Evolutionary conservation across 2,113 vertebrate genomes (phyloP).

Genomic region (Dendrocopos noguchii): DNA sequence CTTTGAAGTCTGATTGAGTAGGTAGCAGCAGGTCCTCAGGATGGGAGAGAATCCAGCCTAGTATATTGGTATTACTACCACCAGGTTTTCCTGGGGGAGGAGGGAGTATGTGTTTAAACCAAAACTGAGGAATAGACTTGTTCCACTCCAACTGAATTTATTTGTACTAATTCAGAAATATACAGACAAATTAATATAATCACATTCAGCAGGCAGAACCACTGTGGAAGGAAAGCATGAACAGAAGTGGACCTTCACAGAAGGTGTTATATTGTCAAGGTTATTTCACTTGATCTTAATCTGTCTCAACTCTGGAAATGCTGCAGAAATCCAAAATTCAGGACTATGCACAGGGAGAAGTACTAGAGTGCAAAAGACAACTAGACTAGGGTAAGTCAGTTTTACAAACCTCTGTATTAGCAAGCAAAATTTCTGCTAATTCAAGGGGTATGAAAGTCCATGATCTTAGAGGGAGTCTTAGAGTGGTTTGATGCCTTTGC

Average conservation of each 20-base stretch:
- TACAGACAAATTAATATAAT: slow-evolving; percentile 38
- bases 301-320: background rate
- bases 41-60: background rate
- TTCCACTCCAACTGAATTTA: slow-evolving; percentile 17
- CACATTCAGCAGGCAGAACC: slow-evolving; percentile 1
- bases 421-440: background rate
- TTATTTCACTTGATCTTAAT: background rate
- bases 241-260: slow-evolving; percentile 36
- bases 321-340: background rate
- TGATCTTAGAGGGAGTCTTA: background rate
- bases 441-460: background rate
- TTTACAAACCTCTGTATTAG: background rate
- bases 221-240: slow-evolving; percentile 14
- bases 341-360: background rate
- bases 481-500: background rate
- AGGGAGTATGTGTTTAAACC: background rate
- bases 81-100: background rate
- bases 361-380: background rate
- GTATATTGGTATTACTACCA: background rate
- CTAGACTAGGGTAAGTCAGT: background rate
- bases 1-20: background rate
- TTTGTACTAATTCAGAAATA: slow-evolving; percentile 47
- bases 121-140: background rate
- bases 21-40: background rate
- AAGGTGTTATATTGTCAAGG: slow-evolving; percentile 12